Evolutionary conservation across 2,113 vertebrate species (phyloP), one percentile per base, ranked within the genome.

Genomic region (Brachyhypopomus occidentalis): DNA sequence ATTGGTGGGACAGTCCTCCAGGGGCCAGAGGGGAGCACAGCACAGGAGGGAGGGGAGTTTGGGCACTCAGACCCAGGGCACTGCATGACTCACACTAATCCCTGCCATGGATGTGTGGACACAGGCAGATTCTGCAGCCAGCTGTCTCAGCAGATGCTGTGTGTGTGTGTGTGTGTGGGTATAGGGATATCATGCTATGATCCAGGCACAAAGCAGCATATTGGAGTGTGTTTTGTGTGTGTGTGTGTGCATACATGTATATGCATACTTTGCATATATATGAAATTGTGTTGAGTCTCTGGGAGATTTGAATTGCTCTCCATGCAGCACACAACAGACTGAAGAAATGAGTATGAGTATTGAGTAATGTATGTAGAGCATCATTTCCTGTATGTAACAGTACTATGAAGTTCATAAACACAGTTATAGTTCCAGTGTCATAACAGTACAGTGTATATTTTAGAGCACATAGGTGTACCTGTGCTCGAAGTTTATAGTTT

Each of bases 91-190:
- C 34, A 27, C 23, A 64, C 82, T 86, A 86, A 86, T 86, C 85
- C 82, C 75, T 75, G 48, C 38, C 34, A 59, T 48, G 41, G 75
- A 84, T 86, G 79, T 84, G 52, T 64, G 75, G 79, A 81, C 86
- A 85, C 81, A 85, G 75, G 79, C 67, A 80, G 71, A 23, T 55
- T 74, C 69, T 72, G 74, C 73, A 64, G 84, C 71, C 82, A 85
- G 84, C 73, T 87, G 82, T 75, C 64, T 73, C 77, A 82, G 76
- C 86, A 87, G 84, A 87, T 86, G 82, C 82, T 69, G 41, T 52
- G 48, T 64, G 63, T 72, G 34, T 76, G 36, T 72, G 67, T 34
- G 55, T 2, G 23, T 16, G 36, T 25, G 58, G 22, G 58, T 67
- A 58, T n/a, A 41, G 66, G 20, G 66, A 70, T n/a, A 5, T 70